Evolutionary conservation across 2,888 invertebrate species (phyloP).

Genomic region (Callosobruchus maculatus): DNA sequence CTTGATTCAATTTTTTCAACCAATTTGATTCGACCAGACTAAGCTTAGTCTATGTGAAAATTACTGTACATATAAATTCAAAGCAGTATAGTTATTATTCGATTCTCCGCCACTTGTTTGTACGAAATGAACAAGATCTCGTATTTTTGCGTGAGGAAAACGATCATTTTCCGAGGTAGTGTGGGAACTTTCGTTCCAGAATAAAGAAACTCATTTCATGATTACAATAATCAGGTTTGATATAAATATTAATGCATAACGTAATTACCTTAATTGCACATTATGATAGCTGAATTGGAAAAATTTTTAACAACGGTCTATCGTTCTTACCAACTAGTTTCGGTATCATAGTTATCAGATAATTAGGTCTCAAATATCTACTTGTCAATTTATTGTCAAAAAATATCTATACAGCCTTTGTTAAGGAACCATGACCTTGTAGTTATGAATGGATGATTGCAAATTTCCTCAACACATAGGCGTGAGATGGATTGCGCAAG

Average conservation of each 20-base stretch:
- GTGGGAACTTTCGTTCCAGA: not conserved
- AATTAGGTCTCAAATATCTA: too few relatives aligned
- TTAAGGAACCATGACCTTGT: too few relatives aligned
- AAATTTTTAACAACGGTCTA: not conserved
- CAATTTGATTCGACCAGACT: too few relatives aligned
- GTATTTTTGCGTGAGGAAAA: not conserved
- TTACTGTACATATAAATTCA: not conserved
- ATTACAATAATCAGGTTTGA: not conserved
- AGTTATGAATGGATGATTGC: too few relatives aligned
- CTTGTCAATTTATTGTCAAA: too few relatives aligned
- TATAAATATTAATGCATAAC: not conserved
- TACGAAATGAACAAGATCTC: not conserved
- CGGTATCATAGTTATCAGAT: not conserved
- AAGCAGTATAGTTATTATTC: not conserved
- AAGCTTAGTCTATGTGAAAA: not conserved
- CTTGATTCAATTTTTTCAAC: too few relatives aligned
- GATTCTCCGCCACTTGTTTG: not conserved
- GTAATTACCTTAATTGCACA: not conserved
- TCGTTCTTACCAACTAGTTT: not conserved
- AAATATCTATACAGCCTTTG: too few relatives aligned
- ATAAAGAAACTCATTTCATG: not conserved
- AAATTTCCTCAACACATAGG: too few relatives aligned
- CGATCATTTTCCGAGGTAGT: not conserved
- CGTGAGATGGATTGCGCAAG: too few relatives aligned
- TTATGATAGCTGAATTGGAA: not conserved